Conservation (phyloP, 2,113 vertebrate species). For the Platycercus adscitus region DNA sequence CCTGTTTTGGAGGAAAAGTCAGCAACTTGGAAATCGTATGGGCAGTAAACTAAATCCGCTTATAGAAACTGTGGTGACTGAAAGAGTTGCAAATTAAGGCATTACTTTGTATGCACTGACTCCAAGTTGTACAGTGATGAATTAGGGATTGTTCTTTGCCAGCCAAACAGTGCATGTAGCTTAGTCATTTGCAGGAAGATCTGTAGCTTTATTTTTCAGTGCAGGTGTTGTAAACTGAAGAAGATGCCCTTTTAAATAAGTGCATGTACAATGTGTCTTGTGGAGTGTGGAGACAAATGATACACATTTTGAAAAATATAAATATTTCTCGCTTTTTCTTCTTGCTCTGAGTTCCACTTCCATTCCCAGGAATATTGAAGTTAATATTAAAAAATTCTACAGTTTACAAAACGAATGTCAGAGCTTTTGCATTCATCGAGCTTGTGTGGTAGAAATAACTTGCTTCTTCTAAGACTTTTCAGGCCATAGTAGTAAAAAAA, state of each 20-base stretch:
- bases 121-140: constrained; percentile 53
- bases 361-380: not conserved
- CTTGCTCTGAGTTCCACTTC: not conserved
- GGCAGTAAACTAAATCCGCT: constrained; percentile 48
- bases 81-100: constrained; percentile 68
- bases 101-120: not conserved
- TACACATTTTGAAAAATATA: not conserved
- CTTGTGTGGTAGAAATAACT: not conserved
- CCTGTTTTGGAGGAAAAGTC: constrained; percentile 25
- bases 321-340: not conserved
- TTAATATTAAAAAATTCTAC: not conserved
- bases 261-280: not conserved
- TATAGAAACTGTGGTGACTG: constrained; percentile 2
- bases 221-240: not conserved
- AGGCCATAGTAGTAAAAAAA: not conserved
- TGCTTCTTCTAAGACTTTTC: not conserved
- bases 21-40: constrained; percentile 7
- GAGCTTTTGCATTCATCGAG: not conserved
- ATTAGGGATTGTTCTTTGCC: constrained; percentile 38
- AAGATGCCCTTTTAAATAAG: not conserved
- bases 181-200: constrained; percentile 43
- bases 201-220: constrained; percentile 34
- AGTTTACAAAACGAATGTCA: not conserved
- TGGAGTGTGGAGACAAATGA: not conserved
- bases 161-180: not conserved